A percentile compares a stretch with the other conserved stretches of the same genome.
Evolutionary conservation across 2,888 invertebrate species (phyloP).

Genomic region (Chaitophorus viminalis): DNA sequence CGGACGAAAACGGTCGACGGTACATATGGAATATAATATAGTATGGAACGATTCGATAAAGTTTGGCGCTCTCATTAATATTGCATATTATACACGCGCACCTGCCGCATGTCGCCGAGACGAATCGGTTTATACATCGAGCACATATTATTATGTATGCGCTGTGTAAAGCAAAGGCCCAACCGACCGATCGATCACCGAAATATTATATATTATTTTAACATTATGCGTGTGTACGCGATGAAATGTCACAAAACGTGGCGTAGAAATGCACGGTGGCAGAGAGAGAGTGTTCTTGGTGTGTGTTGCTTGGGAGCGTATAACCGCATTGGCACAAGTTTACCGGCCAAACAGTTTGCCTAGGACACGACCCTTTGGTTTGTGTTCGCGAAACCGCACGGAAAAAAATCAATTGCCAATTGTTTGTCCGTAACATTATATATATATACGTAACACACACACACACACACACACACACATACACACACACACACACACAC

Average conservation of each 20-base stretch:
- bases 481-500: too few relatives aligned
- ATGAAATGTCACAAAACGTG: background rate
- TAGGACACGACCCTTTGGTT: background rate
- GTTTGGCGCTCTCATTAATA: too few relatives aligned
- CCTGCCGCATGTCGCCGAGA: too few relatives aligned
- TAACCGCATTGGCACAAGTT: constrained; percentile 38
- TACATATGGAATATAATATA: too few relatives aligned
- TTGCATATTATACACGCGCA: too few relatives aligned
- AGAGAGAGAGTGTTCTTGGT: background rate
- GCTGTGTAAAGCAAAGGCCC: background rate
- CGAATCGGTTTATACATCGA: background rate
- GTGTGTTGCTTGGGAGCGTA: background rate
- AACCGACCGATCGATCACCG: background rate
- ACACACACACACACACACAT: too few relatives aligned
- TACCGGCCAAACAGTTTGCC: constrained; percentile 20
- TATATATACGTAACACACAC: too few relatives aligned
- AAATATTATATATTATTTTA: too few relatives aligned
- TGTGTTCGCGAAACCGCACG: constrained; percentile 10
- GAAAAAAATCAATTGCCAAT: constrained; percentile 33
- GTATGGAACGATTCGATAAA: too few relatives aligned
- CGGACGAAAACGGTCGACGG: too few relatives aligned
- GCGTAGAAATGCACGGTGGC: background rate
- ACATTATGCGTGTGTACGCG: background rate
- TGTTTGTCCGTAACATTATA: background rate
- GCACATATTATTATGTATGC: background rate